A percentile compares a stretch with the other conserved stretches of the same genome.
These are phyloP conservation scores for Helobdella robusta DNA, from an alignment of 2,888 invertebrate species.

Conservation along the genomic window DNA sequence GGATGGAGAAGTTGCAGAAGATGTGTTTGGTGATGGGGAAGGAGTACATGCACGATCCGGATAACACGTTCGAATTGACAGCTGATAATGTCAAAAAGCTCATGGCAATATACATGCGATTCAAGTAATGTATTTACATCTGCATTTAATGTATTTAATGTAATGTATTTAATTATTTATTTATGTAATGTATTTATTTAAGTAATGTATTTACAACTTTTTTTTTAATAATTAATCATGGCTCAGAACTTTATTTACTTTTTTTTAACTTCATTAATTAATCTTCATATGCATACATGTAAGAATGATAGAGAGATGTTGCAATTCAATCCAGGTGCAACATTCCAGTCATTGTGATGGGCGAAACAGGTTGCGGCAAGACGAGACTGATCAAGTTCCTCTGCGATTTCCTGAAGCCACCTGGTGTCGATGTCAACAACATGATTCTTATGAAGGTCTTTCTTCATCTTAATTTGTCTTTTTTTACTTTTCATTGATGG, in stretches of 20 bases:
- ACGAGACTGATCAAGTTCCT: slow-evolving; percentile 44
- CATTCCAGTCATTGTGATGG: slow-evolving; percentile 48
- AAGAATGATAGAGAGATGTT: too few species aligned
- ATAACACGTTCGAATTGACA: slow-evolving; percentile 44
- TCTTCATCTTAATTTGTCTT: neutral
- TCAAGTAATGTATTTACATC: too few species aligned
- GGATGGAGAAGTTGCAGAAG: slow-evolving; percentile 37
- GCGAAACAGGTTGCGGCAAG: slow-evolving; percentile 48
- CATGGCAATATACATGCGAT: slow-evolving; percentile 46
- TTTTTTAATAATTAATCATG: too few species aligned
- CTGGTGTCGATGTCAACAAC: slow-evolving; percentile 36
- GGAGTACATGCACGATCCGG: slow-evolving; percentile 39
- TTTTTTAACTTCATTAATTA: too few species aligned
- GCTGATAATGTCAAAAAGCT: slow-evolving; percentile 47
- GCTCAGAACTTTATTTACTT: too few species aligned
- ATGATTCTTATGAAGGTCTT: slow-evolving; percentile 37
- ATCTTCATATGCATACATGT: too few species aligned
- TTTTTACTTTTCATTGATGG: neutral
- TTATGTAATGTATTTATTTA: slow-evolving; percentile 33
- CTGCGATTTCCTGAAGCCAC: slow-evolving; percentile 42
- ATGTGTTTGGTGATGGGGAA: slow-evolving; percentile 42
- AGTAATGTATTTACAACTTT: too few species aligned
- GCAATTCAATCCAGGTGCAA: slow-evolving; percentile 42
- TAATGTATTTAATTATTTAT: slow-evolving; percentile 36
- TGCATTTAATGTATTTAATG: neutral